These are phyloP conservation scores for Ptilonorhynchus violaceus DNA, from an alignment of 2,113 vertebrate species.

Conservation along the genomic window DNA sequence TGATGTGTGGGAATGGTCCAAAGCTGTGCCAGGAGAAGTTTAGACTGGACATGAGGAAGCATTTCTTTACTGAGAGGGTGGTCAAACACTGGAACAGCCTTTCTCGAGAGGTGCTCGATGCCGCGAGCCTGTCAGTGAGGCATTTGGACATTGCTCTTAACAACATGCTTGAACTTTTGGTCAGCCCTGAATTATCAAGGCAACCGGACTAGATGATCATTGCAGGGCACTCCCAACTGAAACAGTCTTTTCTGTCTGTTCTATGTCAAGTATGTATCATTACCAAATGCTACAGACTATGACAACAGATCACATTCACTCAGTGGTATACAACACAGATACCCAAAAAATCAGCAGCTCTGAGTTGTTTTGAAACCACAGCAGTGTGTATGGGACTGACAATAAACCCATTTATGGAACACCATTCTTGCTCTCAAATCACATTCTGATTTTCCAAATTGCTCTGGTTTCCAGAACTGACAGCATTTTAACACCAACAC, in stretches of 20 bases:
- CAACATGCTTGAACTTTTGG: not conserved
- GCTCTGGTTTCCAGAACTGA: slow-evolving; percentile 29
- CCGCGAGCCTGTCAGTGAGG: not conserved
- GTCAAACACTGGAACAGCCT: not conserved
- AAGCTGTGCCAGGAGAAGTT: not conserved
- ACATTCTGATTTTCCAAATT: not conserved
- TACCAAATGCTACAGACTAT: not conserved
- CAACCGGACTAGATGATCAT: not conserved
- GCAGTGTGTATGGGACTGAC: not conserved
- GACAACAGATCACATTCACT: not conserved
- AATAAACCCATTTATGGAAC: not conserved
- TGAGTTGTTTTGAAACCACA: not conserved
- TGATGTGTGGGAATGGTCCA: not conserved
- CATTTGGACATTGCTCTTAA: not conserved
- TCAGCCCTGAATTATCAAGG: not conserved
- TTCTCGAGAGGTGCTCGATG: not conserved
- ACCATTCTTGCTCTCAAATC: not conserved
- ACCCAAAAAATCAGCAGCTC: not conserved
- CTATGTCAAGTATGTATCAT: not conserved
- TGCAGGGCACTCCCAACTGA: not conserved
- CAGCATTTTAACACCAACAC: slow-evolving; percentile 25
- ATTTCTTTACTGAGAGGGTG: not conserved
- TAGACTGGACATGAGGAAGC: not conserved
- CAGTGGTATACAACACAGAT: not conserved
- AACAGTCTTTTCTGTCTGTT: not conserved